Base-by-base conservation (phyloP, 2,113 vertebrate genomes). In the Pavo muticus region DNA sequence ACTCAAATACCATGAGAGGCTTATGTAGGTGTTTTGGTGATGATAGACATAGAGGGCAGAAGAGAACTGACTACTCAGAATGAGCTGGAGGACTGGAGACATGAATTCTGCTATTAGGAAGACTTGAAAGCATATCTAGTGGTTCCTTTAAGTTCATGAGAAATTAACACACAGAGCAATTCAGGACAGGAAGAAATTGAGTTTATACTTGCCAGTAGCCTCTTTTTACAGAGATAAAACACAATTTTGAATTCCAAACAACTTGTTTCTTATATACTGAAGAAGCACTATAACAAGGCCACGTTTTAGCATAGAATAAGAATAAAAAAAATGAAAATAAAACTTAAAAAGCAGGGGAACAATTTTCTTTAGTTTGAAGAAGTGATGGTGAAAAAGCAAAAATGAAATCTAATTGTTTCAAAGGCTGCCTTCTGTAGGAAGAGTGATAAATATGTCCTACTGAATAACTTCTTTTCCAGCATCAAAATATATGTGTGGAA, bases 1-100 rank as follows among this genome's bases (percentile, higher is more conserved):
- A 14, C 6, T 83, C 45, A 29, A 1, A 1, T 44, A 52, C 44
- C 17, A 8, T 2, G 7, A 79, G 81, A 0, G 2, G 48, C 18
- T 35, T 32, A 7, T 0, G 2, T 23, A 24, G 65, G 19, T 44
- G 54, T 59, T 84, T 59, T 75, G 77, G 14, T 68, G 39, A 57
- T 3, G 35, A 47, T 2, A 32, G 35, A 20, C 35, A 74, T 30
- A 60, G 42, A 35, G 42, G 39, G 61, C 70, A 89, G 42, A 60
- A 88, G 48, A 75, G 17, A 56, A n/a, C 19, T 83, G 44, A 76
- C 29, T 76, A 65, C 7, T 59, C 20, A n/a, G 35, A 81, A 56
- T 14, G 61, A 74, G 57, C 15, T 89, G 84, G 73, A 88, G 57
- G 35, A 69, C 70, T 81, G 40, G 70, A 84, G 75, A 87, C 2